phyloP scores from a whole-genome alignment of 2,888 invertebrate genomes.

The Spialia ferax region DNA sequence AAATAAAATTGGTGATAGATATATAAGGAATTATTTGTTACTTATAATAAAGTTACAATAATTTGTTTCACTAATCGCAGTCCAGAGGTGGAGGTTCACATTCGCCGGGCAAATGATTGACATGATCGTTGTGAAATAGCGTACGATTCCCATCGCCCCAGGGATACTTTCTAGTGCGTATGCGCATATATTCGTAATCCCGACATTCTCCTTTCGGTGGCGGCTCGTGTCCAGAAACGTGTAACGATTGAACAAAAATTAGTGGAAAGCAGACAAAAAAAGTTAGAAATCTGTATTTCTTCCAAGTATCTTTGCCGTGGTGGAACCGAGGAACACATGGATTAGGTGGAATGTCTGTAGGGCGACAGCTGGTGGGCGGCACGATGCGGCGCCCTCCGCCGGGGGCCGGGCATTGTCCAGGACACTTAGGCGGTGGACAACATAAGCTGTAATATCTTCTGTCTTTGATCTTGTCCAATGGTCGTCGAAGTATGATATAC shows the following conservation, averaged over 20 bases:
- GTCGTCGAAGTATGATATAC: neutral
- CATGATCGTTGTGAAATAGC: slow-evolving; percentile 94
- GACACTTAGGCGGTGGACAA: slow-evolving; percentile 61
- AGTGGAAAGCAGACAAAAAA: slow-evolving; percentile 66
- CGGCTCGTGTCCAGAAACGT: slow-evolving; percentile 50
- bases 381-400: slow-evolving; percentile 58
- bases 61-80: slow-evolving; percentile 60
- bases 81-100: slow-evolving; percentile 65
- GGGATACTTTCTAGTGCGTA: slow-evolving; percentile 94
- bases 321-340: slow-evolving; percentile 64
- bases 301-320: slow-evolving; percentile 63
- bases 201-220: slow-evolving; percentile 62
- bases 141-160: slow-evolving; percentile 95
- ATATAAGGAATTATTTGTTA: no score
- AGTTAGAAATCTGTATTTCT: slow-evolving; percentile 63
- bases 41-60: neutral
- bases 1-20: neutral
- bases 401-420: slow-evolving; percentile 57
- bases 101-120: slow-evolving; percentile 84
- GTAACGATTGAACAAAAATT: slow-evolving; percentile 61
- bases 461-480: neutral
- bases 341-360: slow-evolving; percentile 57
- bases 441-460: slow-evolving; percentile 56
- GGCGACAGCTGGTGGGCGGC: slow-evolving; percentile 57
- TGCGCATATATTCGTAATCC: slow-evolving; percentile 91